Base-by-base conservation (phyloP, 2,888 invertebrate species). In the Dicyrtomina minuta region DNA sequence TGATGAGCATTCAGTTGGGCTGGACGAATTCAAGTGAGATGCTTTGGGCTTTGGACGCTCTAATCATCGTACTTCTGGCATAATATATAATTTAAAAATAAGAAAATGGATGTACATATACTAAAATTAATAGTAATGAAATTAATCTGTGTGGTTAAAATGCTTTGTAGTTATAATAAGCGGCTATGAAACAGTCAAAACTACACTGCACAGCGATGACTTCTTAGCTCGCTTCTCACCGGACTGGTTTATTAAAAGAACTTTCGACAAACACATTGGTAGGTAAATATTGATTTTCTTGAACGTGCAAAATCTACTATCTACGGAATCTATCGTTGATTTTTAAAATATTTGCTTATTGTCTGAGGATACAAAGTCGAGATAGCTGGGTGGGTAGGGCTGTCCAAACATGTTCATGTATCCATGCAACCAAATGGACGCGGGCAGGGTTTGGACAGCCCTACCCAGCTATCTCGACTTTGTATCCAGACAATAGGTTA, bases 201-300 rank as follows among this genome's bases (percentile, higher is more conserved):
- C 20, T 20, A 49, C 49, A 17, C 4, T 58, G 3, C 26, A 26
- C 3, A 56, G 59, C 10, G 59, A 66, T 10, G 58, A 66, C 5
- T 66, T 59, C 33, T 20, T 66, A 1, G 58, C 20, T 17, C 44
- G 66, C n/a, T 49, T 33, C 17, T n/a, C 58, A 4, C 46, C 33
- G 13, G 20, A 13, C 6, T 66, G 66, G 66, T 6, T 58, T 17
- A 10, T 26, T 4, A 46, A 15, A 2, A 17, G 66, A n/a, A 59
- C 66, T 2, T 66, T 66, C 49, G 58, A 20, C n/a, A 66, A 66
- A 58, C 56, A 43, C 0, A 33, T 66, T 17, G 66, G 66, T 66
- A 43, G n/a, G 10, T 56, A 12, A 41, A 41, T 41, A 41, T 41
- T 10, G 10, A 41, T 41, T 10, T 41, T 41, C 13, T 13, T 10